Percentiles rank a stretch among this genome's conserved stretches.
These are phyloP conservation scores for Dimorphilus gyrociliatus DNA, from an alignment of 2,888 invertebrate species.

Conservation along the genomic window DNA sequence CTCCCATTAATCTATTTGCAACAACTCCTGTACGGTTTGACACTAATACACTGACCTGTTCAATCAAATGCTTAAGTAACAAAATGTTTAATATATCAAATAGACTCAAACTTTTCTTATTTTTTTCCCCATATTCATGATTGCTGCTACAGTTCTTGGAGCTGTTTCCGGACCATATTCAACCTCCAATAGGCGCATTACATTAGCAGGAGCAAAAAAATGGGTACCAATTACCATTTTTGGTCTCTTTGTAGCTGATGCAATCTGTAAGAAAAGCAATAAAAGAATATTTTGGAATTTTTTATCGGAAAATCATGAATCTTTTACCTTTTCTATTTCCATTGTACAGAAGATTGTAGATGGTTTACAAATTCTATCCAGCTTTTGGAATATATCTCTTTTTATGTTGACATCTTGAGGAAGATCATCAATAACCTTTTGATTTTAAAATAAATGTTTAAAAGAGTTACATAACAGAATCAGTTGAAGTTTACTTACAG, in stretches of 20 bases:
- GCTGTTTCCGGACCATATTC: constrained; percentile 30
- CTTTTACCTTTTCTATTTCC: constrained; percentile 29
- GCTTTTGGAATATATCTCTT: constrained; percentile 27
- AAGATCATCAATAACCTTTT: constrained; percentile 37
- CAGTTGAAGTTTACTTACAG: too few relatives aligned
- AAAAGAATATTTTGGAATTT: neutral
- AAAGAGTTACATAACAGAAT: too few relatives aligned
- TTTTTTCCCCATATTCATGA: constrained; percentile 26
- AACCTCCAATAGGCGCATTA: constrained; percentile 32
- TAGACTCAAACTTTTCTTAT: constrained; percentile 27
- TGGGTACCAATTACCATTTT: constrained; percentile 35
- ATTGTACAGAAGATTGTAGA: constrained; percentile 33
- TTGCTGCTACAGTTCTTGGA: constrained; percentile 33
- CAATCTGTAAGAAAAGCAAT: constrained; percentile 20
- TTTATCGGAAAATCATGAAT: neutral
- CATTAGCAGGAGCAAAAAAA: constrained; percentile 37
- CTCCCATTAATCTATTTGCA: constrained; percentile 22
- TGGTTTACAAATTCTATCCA: constrained; percentile 31
- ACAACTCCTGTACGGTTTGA: constrained; percentile 26
- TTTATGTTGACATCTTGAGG: constrained; percentile 35
- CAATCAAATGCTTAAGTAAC: neutral
- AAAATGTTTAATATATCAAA: neutral
- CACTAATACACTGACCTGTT: constrained; percentile 26
- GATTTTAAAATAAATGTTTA: too few relatives aligned
- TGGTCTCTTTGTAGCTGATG: constrained; percentile 23